Percentiles rank a stretch among this genome's conserved stretches.
Evolutionary conservation across 2,113 vertebrate genomes (phyloP).

Genomic region (Danionella cerebrum): DNA sequence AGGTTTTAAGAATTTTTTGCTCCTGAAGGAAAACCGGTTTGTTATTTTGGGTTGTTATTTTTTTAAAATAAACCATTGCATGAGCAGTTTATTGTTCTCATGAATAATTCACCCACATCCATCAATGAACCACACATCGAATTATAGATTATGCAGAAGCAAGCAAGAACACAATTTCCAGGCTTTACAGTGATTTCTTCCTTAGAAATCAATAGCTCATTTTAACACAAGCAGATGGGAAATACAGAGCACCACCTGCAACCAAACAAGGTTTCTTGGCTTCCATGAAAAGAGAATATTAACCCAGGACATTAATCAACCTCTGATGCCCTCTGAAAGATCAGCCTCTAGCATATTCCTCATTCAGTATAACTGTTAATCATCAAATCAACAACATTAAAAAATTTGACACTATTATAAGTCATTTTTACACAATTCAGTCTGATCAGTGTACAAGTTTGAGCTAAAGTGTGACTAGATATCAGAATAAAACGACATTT

Average conservation of each 20-base stretch:
- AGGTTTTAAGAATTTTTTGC: not conserved
- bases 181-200: not conserved
- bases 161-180: conserved; percentile 7
- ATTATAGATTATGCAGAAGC: conserved; percentile 16
- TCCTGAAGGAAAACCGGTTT: not conserved
- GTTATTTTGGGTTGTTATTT: not conserved
- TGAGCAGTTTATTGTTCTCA: not conserved
- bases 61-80: not conserved
- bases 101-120: not conserved
- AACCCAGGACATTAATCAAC: not conserved
- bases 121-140: not conserved
- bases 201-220: conserved; percentile 3
- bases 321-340: too few relatives aligned
- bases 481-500: too few relatives aligned
- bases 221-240: not conserved
- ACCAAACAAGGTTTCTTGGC: not conserved
- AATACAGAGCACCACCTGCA: not conserved
- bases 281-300: not conserved
- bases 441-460: too few relatives aligned
- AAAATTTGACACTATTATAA: too few relatives aligned
- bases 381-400: too few relatives aligned
- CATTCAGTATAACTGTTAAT: too few relatives aligned
- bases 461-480: too few relatives aligned
- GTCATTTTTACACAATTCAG: too few relatives aligned
- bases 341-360: too few relatives aligned